Base-by-base conservation (phyloP, 2,888 invertebrate genomes). In the Apamea anceps region DNA sequence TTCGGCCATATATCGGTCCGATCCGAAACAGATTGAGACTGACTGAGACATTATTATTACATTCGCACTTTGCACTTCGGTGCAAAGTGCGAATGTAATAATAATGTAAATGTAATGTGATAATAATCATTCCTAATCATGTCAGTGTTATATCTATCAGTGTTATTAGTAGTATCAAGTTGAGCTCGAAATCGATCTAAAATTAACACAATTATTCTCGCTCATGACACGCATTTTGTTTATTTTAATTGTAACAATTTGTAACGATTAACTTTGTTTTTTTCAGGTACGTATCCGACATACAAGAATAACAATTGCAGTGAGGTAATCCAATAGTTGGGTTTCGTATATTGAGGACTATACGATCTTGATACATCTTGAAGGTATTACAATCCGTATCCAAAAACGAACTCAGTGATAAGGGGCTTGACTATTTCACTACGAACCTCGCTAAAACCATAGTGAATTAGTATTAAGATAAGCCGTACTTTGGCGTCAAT, bases 241-340 rank as follows among this genome's bases (percentile, higher is more conserved):
- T n/a, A 54, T 68, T 42, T 60, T 51, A 70, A 80, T 54, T 51
- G 57, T 51, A 82, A 28, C 12, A 54, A 45, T 48, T 75, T 72
- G 51, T 79, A 75, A 77, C 60, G 10, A 25, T 45, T 67, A 13
- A 10, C 4, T 81, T 81, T 80, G 67, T 54, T 65, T 63, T 68
- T 89, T 88, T 62, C 88, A 88, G 88, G 88, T 88, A 88, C 86
- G 88, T 89, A 79, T 86, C 76, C 48, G 54, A 68, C 60, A 85
- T 87, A 72, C 73, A 84, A 48, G 60, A 60, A 63, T 21, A 32
- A 45, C 42, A 42, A 25, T 5, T 8, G 25, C 37, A 72, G 18
- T 54, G 15, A 72, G 63, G 15, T 51, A 60, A 51, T 63, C n/a
- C 2, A 65, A 45, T 1, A 0, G 3, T 25, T 18, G 12, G 32